A percentile compares a stretch with the other conserved stretches of the same genome.
phyloP scores from a whole-genome alignment of 1,140 invertebrate species.

The Frieseomelitta varia region DNA sequence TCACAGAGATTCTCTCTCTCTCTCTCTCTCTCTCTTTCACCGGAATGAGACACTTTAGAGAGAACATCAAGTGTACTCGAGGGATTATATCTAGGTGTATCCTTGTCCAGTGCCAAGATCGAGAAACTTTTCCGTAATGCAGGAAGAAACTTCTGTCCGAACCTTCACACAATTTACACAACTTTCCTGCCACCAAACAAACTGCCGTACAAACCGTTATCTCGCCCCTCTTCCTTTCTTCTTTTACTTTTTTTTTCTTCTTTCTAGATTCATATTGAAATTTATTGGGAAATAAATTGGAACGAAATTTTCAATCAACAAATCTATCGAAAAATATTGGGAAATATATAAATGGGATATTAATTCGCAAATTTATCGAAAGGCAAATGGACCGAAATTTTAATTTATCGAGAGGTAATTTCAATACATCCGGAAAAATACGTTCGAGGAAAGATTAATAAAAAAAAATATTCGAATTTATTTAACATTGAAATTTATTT shows the following conservation, averaged over 20 bases:
- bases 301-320: not conserved
- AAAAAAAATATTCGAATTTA: no score
- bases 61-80: constrained; percentile 10
- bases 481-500: no score
- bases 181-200: not conserved
- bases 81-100: constrained; percentile 20
- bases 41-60: constrained; percentile 1
- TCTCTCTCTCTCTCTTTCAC: not conserved
- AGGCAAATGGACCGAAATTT: not conserved
- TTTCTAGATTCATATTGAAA: not conserved
- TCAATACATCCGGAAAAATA: not conserved
- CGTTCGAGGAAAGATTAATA: no score
- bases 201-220: not conserved
- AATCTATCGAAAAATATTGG: no score
- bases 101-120: constrained; percentile 2
- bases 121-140: constrained; percentile 10
- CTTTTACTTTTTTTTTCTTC: not conserved
- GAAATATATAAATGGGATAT: no score
- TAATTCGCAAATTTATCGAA: no score
- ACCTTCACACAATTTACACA: not conserved
- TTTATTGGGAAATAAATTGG: not conserved
- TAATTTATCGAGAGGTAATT: not conserved
- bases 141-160: not conserved
- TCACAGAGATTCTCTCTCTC: no score
- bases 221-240: not conserved